Evolutionary conservation across 2,113 vertebrate species (phyloP).

Genomic region (Rhabdornis inornatus): DNA sequence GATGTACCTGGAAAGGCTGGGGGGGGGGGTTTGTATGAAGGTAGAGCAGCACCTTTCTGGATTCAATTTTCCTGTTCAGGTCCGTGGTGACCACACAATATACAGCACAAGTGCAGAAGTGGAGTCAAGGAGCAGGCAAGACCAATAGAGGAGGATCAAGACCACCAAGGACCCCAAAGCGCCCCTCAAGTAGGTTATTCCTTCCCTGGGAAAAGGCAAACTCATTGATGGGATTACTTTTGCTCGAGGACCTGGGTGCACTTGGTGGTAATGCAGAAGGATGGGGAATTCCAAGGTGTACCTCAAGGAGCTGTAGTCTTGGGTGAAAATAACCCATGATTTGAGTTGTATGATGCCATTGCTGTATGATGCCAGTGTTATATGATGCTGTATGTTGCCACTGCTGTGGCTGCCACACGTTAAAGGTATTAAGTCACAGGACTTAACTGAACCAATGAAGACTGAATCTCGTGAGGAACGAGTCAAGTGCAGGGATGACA

Average conservation of each 20-base stretch:
- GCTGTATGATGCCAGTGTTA: background rate
- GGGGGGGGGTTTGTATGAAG: background rate
- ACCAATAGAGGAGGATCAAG: background rate
- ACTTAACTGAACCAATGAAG: background rate
- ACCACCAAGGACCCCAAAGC: background rate
- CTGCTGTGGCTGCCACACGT: background rate
- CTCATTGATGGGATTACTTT: background rate
- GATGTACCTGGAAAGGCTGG: background rate
- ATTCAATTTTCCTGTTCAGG: background rate
- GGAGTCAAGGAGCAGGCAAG: background rate
- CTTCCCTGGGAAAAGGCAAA: background rate
- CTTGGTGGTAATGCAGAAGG: background rate
- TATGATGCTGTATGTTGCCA: background rate
- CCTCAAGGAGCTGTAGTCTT: background rate
- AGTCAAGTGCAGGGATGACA: background rate
- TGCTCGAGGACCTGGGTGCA: background rate
- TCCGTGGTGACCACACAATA: background rate
- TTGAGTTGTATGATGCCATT: background rate
- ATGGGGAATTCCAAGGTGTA: background rate
- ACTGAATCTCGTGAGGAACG: background rate
- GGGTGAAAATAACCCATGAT: background rate
- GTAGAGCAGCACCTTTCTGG: background rate
- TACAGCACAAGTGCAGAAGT: background rate
- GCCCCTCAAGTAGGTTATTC: background rate
- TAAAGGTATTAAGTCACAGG: background rate